Percentiles rank a stretch among this genome's conserved stretches.
These are phyloP conservation scores for Remorina albescens DNA, from an alignment of 2,797 vertebrate species.

Conservation along the genomic window DNA sequence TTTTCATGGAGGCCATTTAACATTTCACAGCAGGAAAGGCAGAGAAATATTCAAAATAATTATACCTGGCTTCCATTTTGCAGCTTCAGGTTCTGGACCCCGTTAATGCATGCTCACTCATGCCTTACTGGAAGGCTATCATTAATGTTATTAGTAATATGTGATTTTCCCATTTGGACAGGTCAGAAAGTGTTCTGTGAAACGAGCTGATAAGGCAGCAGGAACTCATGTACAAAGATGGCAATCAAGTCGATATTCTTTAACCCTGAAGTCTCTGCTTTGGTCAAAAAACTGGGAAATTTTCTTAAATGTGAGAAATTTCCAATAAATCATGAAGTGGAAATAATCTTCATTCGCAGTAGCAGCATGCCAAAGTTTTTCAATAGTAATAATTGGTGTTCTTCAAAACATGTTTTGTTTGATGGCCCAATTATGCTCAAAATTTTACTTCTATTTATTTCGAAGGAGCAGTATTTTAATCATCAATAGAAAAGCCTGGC, in stretches of 20 bases:
- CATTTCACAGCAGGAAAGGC: conserved; percentile 4
- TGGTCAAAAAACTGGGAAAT: not conserved
- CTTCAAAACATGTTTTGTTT: not conserved
- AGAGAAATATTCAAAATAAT: conserved; percentile 7
- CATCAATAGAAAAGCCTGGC: conserved; percentile 4
- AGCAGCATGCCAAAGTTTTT: not conserved
- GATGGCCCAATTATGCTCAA: not conserved
- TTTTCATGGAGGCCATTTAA: conserved; percentile 11
- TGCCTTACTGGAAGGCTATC: not conserved
- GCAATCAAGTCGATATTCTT: not conserved
- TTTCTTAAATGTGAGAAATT: not conserved
- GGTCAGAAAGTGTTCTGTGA: not conserved
- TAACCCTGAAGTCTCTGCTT: not conserved
- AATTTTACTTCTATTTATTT: conserved; percentile 9
- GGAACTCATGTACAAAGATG: not conserved
- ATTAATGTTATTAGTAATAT: not conserved
- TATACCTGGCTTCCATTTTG: conserved; percentile 8
- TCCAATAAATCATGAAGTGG: not conserved
- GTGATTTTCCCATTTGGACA: not conserved
- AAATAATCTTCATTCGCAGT: not conserved
- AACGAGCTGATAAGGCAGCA: not conserved
- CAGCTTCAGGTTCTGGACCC: not conserved
- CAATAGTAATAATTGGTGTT: not conserved
- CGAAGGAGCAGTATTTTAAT: not conserved
- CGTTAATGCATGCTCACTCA: not conserved